Evolutionary conservation across 2,888 invertebrate species (phyloP).

Genomic region (Pammene fasciana): DNA sequence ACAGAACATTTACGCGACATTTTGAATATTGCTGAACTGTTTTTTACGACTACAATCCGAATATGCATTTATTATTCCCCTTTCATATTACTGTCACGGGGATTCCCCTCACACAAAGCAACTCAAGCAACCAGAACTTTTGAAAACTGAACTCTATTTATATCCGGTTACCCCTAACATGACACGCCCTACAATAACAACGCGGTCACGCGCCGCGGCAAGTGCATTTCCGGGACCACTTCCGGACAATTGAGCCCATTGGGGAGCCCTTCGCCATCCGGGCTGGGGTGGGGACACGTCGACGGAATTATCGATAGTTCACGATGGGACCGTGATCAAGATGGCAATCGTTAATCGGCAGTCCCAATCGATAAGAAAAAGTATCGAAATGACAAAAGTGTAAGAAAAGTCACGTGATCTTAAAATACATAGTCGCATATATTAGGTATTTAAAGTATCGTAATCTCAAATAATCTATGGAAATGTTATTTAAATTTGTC

Average conservation of each 20-base stretch:
- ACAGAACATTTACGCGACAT: too few species aligned
- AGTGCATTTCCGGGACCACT: conserved; percentile 40
- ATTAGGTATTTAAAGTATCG: too few species aligned
- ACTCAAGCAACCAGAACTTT: conserved; percentile 8
- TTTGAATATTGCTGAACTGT: too few species aligned
- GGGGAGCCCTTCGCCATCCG: conserved; percentile 40
- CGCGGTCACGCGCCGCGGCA: conserved; percentile 33
- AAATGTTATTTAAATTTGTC: too few species aligned
- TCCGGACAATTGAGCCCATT: conserved; percentile 42
- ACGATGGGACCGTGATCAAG: too few species aligned
- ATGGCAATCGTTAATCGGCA: too few species aligned
- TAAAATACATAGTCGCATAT: too few species aligned
- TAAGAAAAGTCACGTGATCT: too few species aligned
- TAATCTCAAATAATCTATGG: too few species aligned
- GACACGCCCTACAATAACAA: not conserved
- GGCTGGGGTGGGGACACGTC: conserved; percentile 28
- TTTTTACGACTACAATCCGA: not conserved
- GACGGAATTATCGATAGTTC: conserved; percentile 2
- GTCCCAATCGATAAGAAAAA: too few species aligned
- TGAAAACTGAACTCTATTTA: conserved; percentile 34
- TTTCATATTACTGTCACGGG: not conserved
- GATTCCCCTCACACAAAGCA: conserved; percentile 15
- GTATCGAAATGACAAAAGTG: too few species aligned
- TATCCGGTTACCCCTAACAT: conserved; percentile 21
- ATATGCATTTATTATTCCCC: conserved; percentile 1